A percentile compares a stretch with the other conserved stretches of the same genome.
Conservation (phyloP, 2,113 vertebrate genomes). For the Dicrurus megarhynchus region DNA sequence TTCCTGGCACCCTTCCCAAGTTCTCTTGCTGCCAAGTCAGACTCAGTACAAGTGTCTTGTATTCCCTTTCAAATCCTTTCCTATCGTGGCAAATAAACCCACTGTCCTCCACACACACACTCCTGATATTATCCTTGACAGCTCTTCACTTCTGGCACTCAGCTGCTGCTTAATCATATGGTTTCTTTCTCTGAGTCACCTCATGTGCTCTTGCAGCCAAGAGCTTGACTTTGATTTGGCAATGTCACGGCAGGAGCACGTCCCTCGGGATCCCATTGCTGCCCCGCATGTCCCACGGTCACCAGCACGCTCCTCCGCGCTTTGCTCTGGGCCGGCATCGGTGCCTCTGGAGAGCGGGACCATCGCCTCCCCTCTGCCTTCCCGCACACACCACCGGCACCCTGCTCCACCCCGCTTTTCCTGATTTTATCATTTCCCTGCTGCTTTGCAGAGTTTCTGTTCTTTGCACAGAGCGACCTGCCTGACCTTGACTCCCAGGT, state of each 20-base stretch:
- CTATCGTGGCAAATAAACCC: not conserved
- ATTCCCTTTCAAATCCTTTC: conserved; percentile 12
- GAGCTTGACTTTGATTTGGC: not conserved
- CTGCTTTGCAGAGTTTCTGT: not conserved
- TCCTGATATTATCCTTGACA: not conserved
- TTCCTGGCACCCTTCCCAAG: conserved; percentile 38
- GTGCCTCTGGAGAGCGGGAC: rapidly evolving
- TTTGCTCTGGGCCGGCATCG: not conserved
- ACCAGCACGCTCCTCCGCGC: not conserved
- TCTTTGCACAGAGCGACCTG: not conserved
- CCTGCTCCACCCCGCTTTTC: not conserved
- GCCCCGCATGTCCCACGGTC: not conserved
- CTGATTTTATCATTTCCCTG: not conserved
- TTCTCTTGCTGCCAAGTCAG: conserved; percentile 5
- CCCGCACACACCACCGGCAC: not conserved
- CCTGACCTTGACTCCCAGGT: not conserved
- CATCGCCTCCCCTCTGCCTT: not conserved
- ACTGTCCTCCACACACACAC: not conserved
- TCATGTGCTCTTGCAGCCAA: not conserved
- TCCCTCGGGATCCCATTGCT: not conserved
- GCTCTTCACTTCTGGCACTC: conserved; percentile 35
- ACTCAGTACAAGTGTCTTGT: not conserved
- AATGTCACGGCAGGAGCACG: not conserved
- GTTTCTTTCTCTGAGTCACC: conserved; percentile 30
- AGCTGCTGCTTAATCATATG: conserved; percentile 47